These are phyloP conservation scores for Emydoidea blandingii DNA, from an alignment of 2,797 vertebrate genomes.

Conservation along the genomic window DNA sequence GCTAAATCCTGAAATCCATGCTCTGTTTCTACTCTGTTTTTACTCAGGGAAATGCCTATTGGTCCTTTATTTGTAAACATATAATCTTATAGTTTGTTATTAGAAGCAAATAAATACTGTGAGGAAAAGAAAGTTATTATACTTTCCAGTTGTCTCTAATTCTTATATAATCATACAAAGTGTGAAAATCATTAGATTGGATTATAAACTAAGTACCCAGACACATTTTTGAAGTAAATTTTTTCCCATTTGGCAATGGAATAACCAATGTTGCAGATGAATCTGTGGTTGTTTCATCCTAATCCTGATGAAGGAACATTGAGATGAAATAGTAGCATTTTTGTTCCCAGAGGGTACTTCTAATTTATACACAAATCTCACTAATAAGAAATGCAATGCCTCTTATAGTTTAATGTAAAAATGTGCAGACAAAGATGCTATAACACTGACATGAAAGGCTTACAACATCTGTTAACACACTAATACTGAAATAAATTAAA, in stretches of 20 bases:
- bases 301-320: background rate
- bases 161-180: constrained; percentile 43
- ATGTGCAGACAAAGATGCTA: too few species aligned
- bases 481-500: background rate
- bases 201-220: constrained; percentile 47
- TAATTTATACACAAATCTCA: constrained; percentile 16
- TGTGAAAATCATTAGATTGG: constrained; percentile 37
- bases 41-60: background rate
- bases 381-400: constrained; percentile 14
- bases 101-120: constrained; percentile 43
- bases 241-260: constrained; percentile 26
- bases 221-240: constrained; percentile 2
- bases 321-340: background rate
- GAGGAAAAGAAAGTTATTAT: constrained; percentile 15
- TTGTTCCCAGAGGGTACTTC: background rate
- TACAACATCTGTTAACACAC: background rate
- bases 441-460: background rate
- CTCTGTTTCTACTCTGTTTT: constrained; percentile 11
- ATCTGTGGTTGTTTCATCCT: background rate
- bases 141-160: constrained; percentile 40
- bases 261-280: background rate
- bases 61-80: background rate
- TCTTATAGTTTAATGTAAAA: constrained; percentile 8
- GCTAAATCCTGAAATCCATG: background rate
- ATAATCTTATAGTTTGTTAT: constrained; percentile 28